Percentiles rank a stretch among this genome's conserved stretches.
Evolutionary conservation across 2,113 vertebrate genomes (phyloP).

Genomic region (Echinops telfairi): DNA sequence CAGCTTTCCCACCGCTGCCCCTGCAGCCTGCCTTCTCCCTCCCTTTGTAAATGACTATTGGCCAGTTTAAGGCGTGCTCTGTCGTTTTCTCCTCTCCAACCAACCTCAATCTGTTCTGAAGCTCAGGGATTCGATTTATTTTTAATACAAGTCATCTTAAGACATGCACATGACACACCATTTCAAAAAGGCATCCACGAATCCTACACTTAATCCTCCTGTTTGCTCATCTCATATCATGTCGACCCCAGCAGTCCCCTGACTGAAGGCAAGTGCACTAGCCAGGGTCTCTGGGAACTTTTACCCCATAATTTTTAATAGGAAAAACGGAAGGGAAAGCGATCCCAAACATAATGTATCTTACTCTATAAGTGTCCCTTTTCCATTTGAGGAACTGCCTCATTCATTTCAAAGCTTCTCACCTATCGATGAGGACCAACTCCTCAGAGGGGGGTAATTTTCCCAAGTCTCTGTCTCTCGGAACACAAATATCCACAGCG

Average conservation of each 20-base stretch:
- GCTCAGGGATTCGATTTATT: slow-evolving; percentile 40
- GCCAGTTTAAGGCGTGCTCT: not conserved
- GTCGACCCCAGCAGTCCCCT: not conserved
- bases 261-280: not conserved
- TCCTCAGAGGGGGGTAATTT: not conserved
- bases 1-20: slow-evolving; percentile 3
- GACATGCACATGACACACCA: not conserved
- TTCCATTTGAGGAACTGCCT: slow-evolving; percentile 39
- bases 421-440: not conserved
- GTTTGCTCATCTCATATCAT: not conserved
- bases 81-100: not conserved
- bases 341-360: slow-evolving; percentile 8
- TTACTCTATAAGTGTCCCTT: not conserved
- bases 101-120: slow-evolving; percentile 27
- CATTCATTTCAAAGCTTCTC: slow-evolving; percentile 26
- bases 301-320: not conserved
- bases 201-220: not conserved
- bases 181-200: not conserved
- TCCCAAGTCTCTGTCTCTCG: slow-evolving; percentile 48
- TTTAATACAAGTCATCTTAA: slow-evolving; percentile 27
- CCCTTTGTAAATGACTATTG: not conserved
- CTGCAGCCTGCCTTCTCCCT: not conserved
- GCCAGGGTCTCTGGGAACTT: not conserved
- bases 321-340: slow-evolving; percentile 3
- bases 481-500: not conserved